These are phyloP conservation scores for Brachionus manjavacas DNA, from an alignment of 1,140 invertebrate genomes.

Conservation along the genomic window DNA sequence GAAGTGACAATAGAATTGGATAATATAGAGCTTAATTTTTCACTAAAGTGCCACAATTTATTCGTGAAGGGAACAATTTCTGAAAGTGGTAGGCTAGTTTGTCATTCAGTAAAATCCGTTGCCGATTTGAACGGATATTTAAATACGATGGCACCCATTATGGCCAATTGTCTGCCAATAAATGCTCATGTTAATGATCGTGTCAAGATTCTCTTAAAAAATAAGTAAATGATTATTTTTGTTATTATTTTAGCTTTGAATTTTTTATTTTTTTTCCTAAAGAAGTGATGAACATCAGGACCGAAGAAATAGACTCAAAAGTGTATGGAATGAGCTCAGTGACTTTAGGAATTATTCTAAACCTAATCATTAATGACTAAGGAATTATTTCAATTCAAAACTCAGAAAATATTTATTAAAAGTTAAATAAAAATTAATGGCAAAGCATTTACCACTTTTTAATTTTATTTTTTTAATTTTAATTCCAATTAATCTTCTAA, in stretches of 20 bases:
- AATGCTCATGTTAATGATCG: conserved; percentile 21
- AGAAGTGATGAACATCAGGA: neutral
- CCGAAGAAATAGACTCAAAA: neutral
- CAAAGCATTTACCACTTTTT: neutral
- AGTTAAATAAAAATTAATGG: neutral
- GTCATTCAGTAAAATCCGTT: neutral
- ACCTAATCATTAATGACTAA: neutral
- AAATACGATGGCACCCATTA: neutral
- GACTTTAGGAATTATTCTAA: neutral
- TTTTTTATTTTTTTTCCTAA: neutral
- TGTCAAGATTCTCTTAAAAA: neutral
- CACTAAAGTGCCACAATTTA: neutral
- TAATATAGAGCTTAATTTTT: neutral
- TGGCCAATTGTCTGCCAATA: neutral
- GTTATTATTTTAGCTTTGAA: neutral
- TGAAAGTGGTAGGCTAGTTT: neutral
- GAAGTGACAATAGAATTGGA: neutral
- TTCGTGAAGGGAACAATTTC: neutral
- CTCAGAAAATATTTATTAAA: neutral
- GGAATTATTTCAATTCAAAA: neutral
- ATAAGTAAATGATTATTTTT: neutral
- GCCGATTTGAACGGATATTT: neutral
- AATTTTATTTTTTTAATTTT: too few species aligned
- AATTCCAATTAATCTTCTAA: too few species aligned
- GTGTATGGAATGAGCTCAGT: neutral